These are phyloP conservation scores for Fundulus diaphanus DNA, from an alignment of 2,797 vertebrate species.

Conservation along the genomic window DNA sequence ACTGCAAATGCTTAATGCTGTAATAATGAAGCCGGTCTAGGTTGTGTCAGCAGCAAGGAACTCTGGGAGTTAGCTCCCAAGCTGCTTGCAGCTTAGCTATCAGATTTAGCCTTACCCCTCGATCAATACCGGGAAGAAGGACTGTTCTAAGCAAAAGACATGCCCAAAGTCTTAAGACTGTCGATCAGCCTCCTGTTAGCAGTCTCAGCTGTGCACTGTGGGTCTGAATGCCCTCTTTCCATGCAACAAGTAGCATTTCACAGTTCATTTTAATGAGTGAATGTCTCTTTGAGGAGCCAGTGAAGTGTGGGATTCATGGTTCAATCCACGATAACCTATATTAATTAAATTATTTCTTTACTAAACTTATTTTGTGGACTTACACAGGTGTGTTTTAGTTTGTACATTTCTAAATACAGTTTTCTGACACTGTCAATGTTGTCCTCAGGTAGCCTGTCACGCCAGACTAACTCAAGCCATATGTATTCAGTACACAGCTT, in stretches of 20 bases:
- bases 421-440: neutral
- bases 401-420: neutral
- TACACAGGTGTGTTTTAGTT: neutral
- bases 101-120: slow-evolving; percentile 43
- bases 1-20: slow-evolving; percentile 74
- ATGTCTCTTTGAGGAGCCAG: neutral
- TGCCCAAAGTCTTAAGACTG: slow-evolving; percentile 39
- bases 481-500: too few relatives aligned
- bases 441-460: too few relatives aligned
- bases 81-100: slow-evolving; percentile 65
- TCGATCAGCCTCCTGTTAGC: slow-evolving; percentile 44
- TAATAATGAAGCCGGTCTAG: slow-evolving; percentile 75
- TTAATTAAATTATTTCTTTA: neutral
- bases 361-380: neutral
- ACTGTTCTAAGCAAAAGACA: slow-evolving; percentile 58
- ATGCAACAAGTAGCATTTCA: neutral
- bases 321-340: neutral
- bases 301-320: neutral
- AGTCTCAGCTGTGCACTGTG: slow-evolving; percentile 6
- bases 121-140: slow-evolving; percentile 70
- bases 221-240: neutral
- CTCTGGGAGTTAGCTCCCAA: slow-evolving; percentile 60
- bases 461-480: too few relatives aligned
- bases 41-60: slow-evolving; percentile 65
- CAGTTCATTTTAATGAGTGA: neutral